These are phyloP conservation scores for Agrilus biguttatus DNA, from an alignment of 2,888 invertebrate species.

Conservation along the genomic window DNA sequence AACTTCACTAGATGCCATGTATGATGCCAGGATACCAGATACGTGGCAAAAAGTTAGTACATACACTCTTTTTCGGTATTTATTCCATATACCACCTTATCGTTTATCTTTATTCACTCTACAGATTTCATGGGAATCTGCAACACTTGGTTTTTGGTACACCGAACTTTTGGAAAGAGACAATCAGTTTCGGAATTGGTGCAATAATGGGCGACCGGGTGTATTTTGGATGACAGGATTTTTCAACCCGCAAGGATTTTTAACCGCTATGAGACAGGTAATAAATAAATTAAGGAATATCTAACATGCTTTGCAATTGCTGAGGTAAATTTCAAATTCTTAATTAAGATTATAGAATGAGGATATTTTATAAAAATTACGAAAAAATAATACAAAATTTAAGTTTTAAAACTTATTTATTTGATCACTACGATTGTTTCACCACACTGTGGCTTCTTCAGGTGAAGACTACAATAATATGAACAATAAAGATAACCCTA, in stretches of 20 bases:
- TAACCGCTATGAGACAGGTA: constrained; percentile 84
- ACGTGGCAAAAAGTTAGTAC: constrained; percentile 62
- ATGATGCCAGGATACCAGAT: constrained; percentile 86
- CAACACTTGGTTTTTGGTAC: constrained; percentile 97
- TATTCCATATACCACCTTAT: constrained; percentile 1
- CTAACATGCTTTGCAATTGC: background rate
- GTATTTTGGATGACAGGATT: constrained; percentile 98
- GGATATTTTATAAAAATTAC: too few species aligned
- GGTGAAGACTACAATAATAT: too few species aligned
- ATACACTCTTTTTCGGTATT: background rate
- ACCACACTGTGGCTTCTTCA: too few species aligned
- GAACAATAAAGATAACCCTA: too few species aligned
- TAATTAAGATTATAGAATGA: too few species aligned
- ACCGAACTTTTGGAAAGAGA: constrained; percentile 89
- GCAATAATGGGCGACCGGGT: constrained; percentile 63
- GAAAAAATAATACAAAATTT: too few species aligned
- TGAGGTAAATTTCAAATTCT: background rate
- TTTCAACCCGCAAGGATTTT: constrained; percentile 93
- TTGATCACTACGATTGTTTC: too few species aligned
- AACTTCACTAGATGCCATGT: constrained; percentile 88
- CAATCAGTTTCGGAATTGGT: constrained; percentile 77
- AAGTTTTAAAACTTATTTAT: too few species aligned
- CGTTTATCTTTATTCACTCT: constrained; percentile 1
- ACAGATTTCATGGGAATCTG: constrained; percentile 93
- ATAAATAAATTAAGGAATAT: background rate